Percentiles rank a stretch among this genome's conserved stretches.
phyloP scores from a whole-genome alignment of 2,113 vertebrate species.

The Gulo gulo region DNA sequence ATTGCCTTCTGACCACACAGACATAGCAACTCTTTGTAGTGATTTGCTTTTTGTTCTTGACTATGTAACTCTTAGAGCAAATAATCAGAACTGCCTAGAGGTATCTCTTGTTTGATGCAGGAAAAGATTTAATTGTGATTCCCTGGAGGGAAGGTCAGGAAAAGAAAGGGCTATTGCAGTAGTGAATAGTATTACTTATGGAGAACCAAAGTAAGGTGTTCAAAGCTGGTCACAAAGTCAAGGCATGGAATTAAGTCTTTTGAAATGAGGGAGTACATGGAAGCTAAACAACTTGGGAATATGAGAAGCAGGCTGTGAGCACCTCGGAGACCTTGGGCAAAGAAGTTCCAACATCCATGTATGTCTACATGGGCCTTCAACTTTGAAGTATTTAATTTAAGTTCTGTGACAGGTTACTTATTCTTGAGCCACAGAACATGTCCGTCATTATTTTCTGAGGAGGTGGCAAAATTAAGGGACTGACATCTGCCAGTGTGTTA shows the following conservation, averaged over 20 bases:
- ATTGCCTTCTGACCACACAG: neutral
- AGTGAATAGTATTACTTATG: neutral
- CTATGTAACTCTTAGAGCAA: neutral
- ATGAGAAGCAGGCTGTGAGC: neutral
- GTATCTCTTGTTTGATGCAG: neutral
- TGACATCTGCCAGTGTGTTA: neutral
- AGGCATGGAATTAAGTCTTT: neutral
- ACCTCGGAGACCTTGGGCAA: neutral
- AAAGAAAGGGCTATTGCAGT: neutral
- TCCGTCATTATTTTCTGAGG: neutral
- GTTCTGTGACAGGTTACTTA: neutral
- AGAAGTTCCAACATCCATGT: neutral
- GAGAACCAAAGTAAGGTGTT: neutral
- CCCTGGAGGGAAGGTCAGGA: neutral
- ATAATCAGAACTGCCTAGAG: neutral
- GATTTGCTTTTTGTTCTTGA: neutral
- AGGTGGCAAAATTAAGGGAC: neutral
- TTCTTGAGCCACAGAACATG: neutral
- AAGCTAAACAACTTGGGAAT: neutral
- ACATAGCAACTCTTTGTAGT: neutral
- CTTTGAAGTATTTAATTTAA: neutral
- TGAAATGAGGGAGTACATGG: neutral
- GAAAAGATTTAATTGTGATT: neutral
- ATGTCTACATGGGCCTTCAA: neutral
- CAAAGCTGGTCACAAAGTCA: neutral